Evolutionary conservation across 2,113 vertebrate species (phyloP), one percentile per base, ranked within the genome.

Genomic region (Corvus hawaiiensis): DNA sequence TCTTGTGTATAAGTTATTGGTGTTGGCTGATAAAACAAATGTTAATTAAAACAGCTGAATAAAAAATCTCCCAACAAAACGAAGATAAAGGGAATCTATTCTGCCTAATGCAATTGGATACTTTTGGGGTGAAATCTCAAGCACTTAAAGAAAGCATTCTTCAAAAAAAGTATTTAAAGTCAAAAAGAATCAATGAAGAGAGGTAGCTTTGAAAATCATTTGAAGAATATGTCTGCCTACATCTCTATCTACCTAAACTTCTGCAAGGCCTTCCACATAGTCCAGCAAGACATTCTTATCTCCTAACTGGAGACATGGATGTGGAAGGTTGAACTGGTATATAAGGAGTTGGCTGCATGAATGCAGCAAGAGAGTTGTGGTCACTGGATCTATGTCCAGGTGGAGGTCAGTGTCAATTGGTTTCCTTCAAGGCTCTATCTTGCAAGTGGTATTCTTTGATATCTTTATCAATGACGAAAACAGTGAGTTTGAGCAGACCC

Each of bases 391-490:
- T 41, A 1, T 37, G 51, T 11, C 32, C 35, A 58, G 23, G 32
- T 4, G 10, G 58, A 44, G 32, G 27, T 13, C 0, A 0, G 18
- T 37, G 27, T 23, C 52, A 16, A 23, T 11, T 16, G 21, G 22
- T 37, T 56, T 58, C 32, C 22, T 59, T 66, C 68, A 51, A 51
- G 35, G 32, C 8, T 58, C 21, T 43, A 10, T 37, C 51, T 51
- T 66, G 18, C 1, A 5, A 51, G 22, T 44, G 21, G 3, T 51
- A 18, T 28, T 64, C 21, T 51, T 33, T 59, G 33, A 33, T 56
- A 24, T 44, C 61, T 74, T 74, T n/a, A 67, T n/a, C 61, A 52
- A 39, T 28, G 33, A 37, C 15, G 16, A 7, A 51, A 64, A 20
- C 22, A 19, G 7, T 28, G 33, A 59, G 18, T 28, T 23, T 0